Evolutionary conservation across 1,140 invertebrate genomes (phyloP).

Genomic region (Drosophila pallidifrons): DNA sequence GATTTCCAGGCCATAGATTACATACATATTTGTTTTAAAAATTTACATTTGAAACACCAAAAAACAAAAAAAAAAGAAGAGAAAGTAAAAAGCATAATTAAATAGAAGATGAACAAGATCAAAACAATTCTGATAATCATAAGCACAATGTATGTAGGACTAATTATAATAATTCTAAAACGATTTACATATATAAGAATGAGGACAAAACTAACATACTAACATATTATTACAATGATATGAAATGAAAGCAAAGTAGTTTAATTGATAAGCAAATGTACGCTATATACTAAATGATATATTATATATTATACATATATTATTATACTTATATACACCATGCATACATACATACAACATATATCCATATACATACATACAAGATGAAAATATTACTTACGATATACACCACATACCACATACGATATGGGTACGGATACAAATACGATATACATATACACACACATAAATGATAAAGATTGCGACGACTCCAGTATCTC

Average conservation of each 20-base stretch:
- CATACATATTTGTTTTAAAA: constrained; percentile 26
- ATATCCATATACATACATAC: constrained; percentile 50
- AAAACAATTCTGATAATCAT: constrained; percentile 75
- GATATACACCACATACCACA: constrained; percentile 48
- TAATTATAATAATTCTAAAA: constrained; percentile 44
- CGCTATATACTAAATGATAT: constrained; percentile 43
- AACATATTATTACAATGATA: constrained; percentile 48
- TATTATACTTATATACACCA: constrained; percentile 47
- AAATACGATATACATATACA: constrained; percentile 9
- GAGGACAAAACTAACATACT: neutral
- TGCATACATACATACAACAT: constrained; percentile 47
- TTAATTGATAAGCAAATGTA: constrained; percentile 70
- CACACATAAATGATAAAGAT: constrained; percentile 11
- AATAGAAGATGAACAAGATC: constrained; percentile 30
- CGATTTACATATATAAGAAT: constrained; percentile 11
- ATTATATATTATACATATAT: constrained; percentile 40
- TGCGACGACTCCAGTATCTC: constrained; percentile 9
- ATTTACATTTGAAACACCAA: constrained; percentile 39
- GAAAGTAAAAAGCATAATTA: no score
- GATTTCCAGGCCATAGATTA: constrained; percentile 43
- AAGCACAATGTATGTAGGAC: constrained; percentile 68
- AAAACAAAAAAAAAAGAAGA: neutral
- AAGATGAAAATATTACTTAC: constrained; percentile 38
- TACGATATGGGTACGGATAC: neutral
- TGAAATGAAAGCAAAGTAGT: constrained; percentile 55